A percentile compares a stretch with the other conserved stretches of the same genome.
These are phyloP conservation scores for Apogon hyalosoma DNA, from an alignment of 2,797 vertebrate genomes.

Conservation along the genomic window DNA sequence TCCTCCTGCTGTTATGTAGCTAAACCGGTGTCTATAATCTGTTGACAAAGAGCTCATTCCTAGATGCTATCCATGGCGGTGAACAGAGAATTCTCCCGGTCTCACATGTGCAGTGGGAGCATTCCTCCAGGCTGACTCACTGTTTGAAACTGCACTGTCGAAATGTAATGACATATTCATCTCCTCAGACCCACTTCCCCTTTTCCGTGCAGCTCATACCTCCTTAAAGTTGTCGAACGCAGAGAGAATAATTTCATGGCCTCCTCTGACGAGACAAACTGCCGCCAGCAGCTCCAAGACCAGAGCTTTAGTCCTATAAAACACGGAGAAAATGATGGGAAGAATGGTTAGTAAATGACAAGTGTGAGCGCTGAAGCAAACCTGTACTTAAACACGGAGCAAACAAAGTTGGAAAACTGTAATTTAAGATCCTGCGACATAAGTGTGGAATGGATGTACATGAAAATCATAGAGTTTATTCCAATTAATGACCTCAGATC, in stretches of 20 bases:
- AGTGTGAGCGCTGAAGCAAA: conserved; percentile 12
- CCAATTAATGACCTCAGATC: neutral
- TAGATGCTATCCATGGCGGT: conserved; percentile 37
- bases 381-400: conserved; percentile 25
- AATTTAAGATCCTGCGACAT: conserved; percentile 14
- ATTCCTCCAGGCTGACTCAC: conserved; percentile 66
- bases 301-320: conserved; percentile 94
- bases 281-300: conserved; percentile 96
- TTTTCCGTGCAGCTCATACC: conserved; percentile 78
- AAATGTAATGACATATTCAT: conserved; percentile 57
- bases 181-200: conserved; percentile 22
- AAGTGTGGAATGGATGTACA: neutral
- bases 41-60: conserved; percentile 46
- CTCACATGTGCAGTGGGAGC: conserved; percentile 33
- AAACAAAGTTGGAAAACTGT: conserved; percentile 14
- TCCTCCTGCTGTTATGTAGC: conserved; percentile 29
- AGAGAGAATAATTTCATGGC: conserved; percentile 97
- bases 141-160: conserved; percentile 50
- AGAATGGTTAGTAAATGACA: conserved; percentile 45
- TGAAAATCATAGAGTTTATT: neutral
- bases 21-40: conserved; percentile 52
- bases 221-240: conserved; percentile 99
- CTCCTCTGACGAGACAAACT: conserved; percentile 96
- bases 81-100: conserved; percentile 38
- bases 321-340: conserved; percentile 37